These are phyloP conservation scores for Cardiocondyla obscurior DNA, from an alignment of 1,140 invertebrate species.

Conservation along the genomic window DNA sequence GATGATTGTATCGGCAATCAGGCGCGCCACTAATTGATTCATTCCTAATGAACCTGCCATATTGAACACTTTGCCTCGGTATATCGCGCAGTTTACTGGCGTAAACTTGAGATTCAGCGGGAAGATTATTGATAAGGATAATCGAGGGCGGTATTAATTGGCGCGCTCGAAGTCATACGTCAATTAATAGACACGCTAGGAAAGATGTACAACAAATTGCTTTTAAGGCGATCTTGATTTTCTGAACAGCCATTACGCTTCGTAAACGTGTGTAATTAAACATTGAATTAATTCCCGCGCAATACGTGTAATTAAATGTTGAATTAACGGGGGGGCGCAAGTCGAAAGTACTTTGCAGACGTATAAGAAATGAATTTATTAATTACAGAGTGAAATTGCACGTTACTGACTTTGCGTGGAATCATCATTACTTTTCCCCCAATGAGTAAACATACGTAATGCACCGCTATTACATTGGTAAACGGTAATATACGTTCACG, in stretches of 20 bases:
- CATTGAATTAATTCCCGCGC: background rate
- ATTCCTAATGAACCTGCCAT: slow-evolving; percentile 64
- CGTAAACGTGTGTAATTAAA: background rate
- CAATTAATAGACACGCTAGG: background rate
- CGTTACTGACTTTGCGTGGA: background rate
- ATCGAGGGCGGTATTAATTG: slow-evolving; percentile 59
- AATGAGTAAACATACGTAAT: background rate
- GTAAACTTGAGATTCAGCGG: slow-evolving; percentile 39
- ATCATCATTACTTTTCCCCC: background rate
- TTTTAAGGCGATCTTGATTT: background rate
- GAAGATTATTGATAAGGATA: slow-evolving; percentile 59
- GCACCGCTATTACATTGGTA: background rate
- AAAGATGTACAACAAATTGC: background rate
- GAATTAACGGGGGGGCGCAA: background rate
- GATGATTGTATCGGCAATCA: slow-evolving; percentile 64
- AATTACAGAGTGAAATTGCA: background rate
- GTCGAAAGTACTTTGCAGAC: background rate
- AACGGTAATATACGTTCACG: background rate
- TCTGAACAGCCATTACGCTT: background rate
- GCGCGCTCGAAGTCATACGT: background rate
- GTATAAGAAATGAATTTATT: background rate
- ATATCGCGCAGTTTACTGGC: background rate
- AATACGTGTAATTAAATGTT: background rate
- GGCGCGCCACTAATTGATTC: slow-evolving; percentile 67
- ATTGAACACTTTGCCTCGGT: slow-evolving; percentile 46